These are phyloP conservation scores for Drosophila kikkawai DNA, from an alignment of 1,140 invertebrate genomes.

Conservation along the genomic window DNA sequence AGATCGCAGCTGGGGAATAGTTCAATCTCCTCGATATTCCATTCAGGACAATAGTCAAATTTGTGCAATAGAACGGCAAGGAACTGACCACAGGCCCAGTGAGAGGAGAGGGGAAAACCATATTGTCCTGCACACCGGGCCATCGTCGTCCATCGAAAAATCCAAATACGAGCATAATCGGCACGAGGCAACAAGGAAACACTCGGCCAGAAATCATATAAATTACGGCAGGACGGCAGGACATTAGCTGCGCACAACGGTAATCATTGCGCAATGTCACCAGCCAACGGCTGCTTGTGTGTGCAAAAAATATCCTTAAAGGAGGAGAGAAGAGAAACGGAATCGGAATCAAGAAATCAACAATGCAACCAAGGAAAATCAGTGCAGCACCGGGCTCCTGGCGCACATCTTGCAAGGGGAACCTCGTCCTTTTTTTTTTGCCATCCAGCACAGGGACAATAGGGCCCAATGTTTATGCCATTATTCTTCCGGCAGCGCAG, in stretches of 20 bases:
- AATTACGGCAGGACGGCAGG: slow-evolving; percentile 57
- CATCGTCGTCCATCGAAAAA: slow-evolving; percentile 12
- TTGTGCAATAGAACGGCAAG: slow-evolving; percentile 76
- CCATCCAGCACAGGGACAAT: slow-evolving; percentile 26
- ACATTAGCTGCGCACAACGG: slow-evolving; percentile 67
- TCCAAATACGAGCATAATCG: slow-evolving; percentile 24
- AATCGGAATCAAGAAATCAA: slow-evolving; percentile 75
- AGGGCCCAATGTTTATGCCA: slow-evolving; percentile 72
- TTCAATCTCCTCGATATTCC: slow-evolving; percentile 16
- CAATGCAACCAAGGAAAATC: slow-evolving; percentile 73
- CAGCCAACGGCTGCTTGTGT: slow-evolving; percentile 22
- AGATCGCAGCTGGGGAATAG: slow-evolving; percentile 57
- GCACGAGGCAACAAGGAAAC: slow-evolving; percentile 65
- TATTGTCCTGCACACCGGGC: slow-evolving; percentile 74
- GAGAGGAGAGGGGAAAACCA: background rate
- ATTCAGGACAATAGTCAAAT: slow-evolving; percentile 72
- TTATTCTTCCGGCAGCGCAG: slow-evolving; percentile 72
- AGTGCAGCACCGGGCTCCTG: slow-evolving; percentile 69
- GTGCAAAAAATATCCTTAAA: slow-evolving; percentile 61
- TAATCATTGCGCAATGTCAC: slow-evolving; percentile 75
- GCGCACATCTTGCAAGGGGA: slow-evolving; percentile 65
- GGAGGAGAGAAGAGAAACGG: slow-evolving; percentile 32
- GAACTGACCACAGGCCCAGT: slow-evolving; percentile 53
- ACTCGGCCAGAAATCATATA: slow-evolving; percentile 66
- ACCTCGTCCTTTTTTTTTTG: slow-evolving; percentile 17